These are phyloP conservation scores for Engraulis encrasicolus DNA, from an alignment of 2,113 vertebrate genomes.

Conservation along the genomic window DNA sequence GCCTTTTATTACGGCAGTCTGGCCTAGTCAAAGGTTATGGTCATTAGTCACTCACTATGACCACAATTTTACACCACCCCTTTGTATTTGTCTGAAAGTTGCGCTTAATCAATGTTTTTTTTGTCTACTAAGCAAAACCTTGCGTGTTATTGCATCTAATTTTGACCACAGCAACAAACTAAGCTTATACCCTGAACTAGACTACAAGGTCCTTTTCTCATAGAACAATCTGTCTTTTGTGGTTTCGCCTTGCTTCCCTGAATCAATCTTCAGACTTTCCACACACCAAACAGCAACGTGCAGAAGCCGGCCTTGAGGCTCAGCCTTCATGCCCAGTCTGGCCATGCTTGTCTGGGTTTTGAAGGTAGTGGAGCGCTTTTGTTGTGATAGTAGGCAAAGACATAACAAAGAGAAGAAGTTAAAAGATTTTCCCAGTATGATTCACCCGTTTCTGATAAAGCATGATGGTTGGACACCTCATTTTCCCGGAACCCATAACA, in stretches of 20 bases:
- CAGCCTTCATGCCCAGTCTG: neutral
- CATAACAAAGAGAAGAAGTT: neutral
- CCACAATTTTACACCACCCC: neutral
- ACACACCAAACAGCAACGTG: too few relatives aligned
- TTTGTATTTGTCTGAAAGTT: neutral
- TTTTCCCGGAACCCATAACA: neutral
- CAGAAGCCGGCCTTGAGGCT: slow-evolving; percentile 11
- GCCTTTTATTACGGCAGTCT: too few relatives aligned
- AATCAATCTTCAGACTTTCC: neutral
- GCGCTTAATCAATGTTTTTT: neutral
- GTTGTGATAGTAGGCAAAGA: neutral
- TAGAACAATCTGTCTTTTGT: slow-evolving; percentile 14
- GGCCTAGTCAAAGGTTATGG: too few relatives aligned
- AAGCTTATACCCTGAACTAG: neutral
- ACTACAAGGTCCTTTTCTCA: neutral
- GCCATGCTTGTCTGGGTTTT: neutral
- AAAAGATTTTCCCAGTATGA: neutral
- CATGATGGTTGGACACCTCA: neutral
- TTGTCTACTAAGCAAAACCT: neutral
- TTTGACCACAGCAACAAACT: neutral
- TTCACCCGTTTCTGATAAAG: neutral
- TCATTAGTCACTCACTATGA: neutral
- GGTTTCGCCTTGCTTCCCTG: neutral
- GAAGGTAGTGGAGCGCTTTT: neutral
- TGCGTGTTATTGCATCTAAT: neutral